These are phyloP conservation scores for Philopotamus ludificatus DNA, from an alignment of 1,140 invertebrate genomes.

Conservation along the genomic window DNA sequence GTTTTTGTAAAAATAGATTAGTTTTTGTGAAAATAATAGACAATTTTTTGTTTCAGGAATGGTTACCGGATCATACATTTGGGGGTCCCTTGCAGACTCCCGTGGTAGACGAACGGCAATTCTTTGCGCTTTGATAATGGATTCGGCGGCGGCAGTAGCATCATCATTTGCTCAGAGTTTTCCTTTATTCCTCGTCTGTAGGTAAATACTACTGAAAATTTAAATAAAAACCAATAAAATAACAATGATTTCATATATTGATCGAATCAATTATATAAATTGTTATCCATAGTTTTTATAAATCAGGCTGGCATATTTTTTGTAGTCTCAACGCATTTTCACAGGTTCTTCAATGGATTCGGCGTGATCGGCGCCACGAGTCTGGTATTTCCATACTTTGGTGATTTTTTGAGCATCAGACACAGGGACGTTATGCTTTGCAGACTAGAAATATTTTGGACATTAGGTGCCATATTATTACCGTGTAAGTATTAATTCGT, in stretches of 20 bases:
- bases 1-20: no score
- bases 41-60: conserved; percentile 64
- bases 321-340: conserved; percentile 49
- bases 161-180: conserved; percentile 62
- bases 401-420: conserved; percentile 59
- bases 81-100: conserved; percentile 65
- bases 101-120: conserved; percentile 61
- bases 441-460: conserved; percentile 62
- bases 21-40: no score
- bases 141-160: conserved; percentile 60
- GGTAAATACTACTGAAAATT: no score
- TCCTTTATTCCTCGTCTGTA: conserved; percentile 61
- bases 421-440: conserved; percentile 58
- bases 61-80: conserved; percentile 67
- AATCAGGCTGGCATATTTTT: conserved; percentile 45
- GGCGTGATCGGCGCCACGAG: conserved; percentile 60
- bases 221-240: neutral
- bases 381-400: conserved; percentile 60
- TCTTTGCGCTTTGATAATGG: conserved; percentile 61
- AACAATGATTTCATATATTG: neutral
- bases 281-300: no score
- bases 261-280: no score
- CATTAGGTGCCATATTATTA: conserved; percentile 57
- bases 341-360: conserved; percentile 65
- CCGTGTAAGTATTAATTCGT: conserved; percentile 49